A percentile compares a stretch with the other conserved stretches of the same genome.
These are phyloP conservation scores for Hepsetus odoe DNA, from an alignment of 2,113 vertebrate genomes.

Conservation along the genomic window DNA sequence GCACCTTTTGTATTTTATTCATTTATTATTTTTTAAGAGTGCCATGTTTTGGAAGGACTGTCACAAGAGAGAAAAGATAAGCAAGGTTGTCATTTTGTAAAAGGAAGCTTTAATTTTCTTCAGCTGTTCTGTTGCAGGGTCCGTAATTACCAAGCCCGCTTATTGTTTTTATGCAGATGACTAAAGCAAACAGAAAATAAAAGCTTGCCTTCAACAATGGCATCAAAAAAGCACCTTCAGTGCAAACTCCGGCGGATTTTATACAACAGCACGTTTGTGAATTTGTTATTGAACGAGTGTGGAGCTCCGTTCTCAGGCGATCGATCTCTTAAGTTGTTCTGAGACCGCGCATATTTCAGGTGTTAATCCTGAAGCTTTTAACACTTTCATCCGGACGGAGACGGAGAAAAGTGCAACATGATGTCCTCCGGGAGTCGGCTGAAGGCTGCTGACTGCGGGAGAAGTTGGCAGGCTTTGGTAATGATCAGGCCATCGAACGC, in stretches of 20 bases:
- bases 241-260: neutral
- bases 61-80: neutral
- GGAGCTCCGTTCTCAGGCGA: neutral
- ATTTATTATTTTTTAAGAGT: neutral
- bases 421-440: slow-evolving; percentile 73
- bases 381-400: slow-evolving; percentile 64
- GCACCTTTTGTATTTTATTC: neutral
- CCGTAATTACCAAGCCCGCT: neutral
- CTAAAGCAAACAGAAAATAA: neutral
- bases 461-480: slow-evolving; percentile 72
- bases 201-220: neutral
- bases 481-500: slow-evolving; percentile 79
- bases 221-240: neutral
- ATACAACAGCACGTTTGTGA: neutral
- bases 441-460: slow-evolving; percentile 73
- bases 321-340: slow-evolving; percentile 20
- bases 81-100: neutral
- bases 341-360: slow-evolving; percentile 61
- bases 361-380: slow-evolving; percentile 66
- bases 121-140: neutral
- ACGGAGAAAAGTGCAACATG: slow-evolving; percentile 52
- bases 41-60: neutral
- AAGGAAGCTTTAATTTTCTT: slow-evolving; percentile 1
- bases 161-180: neutral
- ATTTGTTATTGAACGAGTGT: neutral